Base-by-base conservation (phyloP, 2,113 vertebrate genomes). In the Eonycteris spelaea region DNA sequence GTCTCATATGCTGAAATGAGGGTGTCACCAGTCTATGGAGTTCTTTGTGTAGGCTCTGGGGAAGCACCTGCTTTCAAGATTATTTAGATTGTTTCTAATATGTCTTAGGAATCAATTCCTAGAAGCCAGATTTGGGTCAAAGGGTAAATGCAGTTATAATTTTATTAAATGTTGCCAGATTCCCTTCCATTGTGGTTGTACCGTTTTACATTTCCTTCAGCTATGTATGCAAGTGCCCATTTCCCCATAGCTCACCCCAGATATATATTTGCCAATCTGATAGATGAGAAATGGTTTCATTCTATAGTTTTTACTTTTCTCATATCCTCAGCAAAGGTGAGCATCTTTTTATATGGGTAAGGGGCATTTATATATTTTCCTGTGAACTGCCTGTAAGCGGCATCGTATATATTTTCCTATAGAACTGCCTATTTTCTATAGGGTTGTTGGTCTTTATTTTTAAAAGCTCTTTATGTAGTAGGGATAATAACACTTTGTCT, bases 41-140 rank as follows among this genome's bases (percentile, higher is more conserved):
- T 74, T 16, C 45, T 91, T 83, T 96, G 11, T 75, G 14, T 74
- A 92, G 43, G 43, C 43, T 86, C 28, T 91, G 43, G 63, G 21
- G 35, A 68, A 40, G 8, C 83, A 68, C 68, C 28, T 71, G 38
- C 38, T 92, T 94, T 57, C 22, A 94, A 43, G 63, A 10, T 94
- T n/a, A 90, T 90, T 87, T 38, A 80, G 28, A 7, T 79, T 51
- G 1, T 84, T 92, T 51, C 35, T 45, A 12, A 38, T 77, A 10
- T 78, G 33, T 92, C 51, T 95, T 97, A 92, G 75, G 53, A 92
- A 53, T 79, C 35, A n/a, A 21, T 95, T 94, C 33, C 74, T 94
- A 65, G 73, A 95, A 86, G 45, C 87, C n/a, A 85, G 15, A 90
- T 45, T 94, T 75, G 51, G 55, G 35, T 43, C 63, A 93, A 59